Evolutionary conservation across 2,888 invertebrate species (phyloP).

Genomic region (Selenia dentaria): DNA sequence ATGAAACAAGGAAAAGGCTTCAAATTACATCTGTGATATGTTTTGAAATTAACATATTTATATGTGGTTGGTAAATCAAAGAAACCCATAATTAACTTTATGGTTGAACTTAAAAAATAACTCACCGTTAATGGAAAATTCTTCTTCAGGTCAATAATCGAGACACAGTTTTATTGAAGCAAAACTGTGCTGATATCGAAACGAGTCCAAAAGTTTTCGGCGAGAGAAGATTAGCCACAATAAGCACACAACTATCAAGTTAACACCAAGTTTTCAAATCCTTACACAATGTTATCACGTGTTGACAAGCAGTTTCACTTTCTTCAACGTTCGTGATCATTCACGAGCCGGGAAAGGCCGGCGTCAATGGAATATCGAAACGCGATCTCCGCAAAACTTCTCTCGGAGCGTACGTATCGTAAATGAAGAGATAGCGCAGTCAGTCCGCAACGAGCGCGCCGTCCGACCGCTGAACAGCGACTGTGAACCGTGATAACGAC

Average conservation of each 20-base stretch:
- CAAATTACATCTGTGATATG: not conserved
- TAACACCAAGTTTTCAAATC: constrained; percentile 57
- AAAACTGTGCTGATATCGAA: constrained; percentile 81
- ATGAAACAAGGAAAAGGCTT: not conserved
- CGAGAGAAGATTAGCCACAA: constrained; percentile 58
- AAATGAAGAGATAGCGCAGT: constrained; percentile 40
- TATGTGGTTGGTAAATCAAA: not conserved
- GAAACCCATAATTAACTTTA: not conserved
- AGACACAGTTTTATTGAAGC: constrained; percentile 67
- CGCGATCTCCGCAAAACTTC: constrained; percentile 77
- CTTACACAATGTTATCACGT: constrained; percentile 70
- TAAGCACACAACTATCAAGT: constrained; percentile 45
- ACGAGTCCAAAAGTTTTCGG: constrained; percentile 60
- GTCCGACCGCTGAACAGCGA: constrained; percentile 79
- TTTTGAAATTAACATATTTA: not conserved
- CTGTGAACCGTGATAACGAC: constrained; percentile 84
- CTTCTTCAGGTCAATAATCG: constrained; percentile 68
- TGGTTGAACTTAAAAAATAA: not conserved
- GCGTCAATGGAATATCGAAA: constrained; percentile 52
- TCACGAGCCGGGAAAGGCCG: constrained; percentile 60
- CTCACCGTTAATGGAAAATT: constrained; percentile 66
- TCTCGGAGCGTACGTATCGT: constrained; percentile 52
- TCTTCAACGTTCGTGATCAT: constrained; percentile 64
- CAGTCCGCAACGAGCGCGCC: constrained; percentile 60
- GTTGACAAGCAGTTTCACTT: constrained; percentile 70